Conservation (phyloP, 1,140 invertebrate species). For the Oncopodura yosiiana region DNA sequence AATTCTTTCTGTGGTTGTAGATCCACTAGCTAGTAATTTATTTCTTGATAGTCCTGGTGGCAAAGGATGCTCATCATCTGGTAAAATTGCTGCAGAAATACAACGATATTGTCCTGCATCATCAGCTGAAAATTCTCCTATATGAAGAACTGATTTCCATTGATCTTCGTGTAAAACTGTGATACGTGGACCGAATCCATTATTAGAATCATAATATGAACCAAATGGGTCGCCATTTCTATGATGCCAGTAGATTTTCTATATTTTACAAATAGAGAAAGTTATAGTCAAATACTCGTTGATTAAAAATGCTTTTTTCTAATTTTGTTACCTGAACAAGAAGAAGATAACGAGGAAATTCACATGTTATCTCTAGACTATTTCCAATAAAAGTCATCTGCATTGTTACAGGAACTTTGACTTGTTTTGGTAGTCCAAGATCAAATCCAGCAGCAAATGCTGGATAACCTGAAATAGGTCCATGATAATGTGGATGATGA, state of each 20-base stretch:
- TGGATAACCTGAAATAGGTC: too few relatives aligned
- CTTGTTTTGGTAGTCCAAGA: conserved; percentile 13
- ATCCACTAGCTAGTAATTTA: background rate
- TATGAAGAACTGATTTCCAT: conserved; percentile 27
- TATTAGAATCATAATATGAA: conserved; percentile 26
- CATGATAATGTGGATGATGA: too few relatives aligned
- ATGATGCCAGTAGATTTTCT: conserved; percentile 34
- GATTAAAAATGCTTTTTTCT: background rate
- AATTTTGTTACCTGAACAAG: conserved; percentile 25
- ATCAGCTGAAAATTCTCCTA: conserved; percentile 24
- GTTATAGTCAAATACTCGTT: background rate
- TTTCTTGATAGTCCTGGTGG: background rate
- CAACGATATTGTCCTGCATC: conserved; percentile 30
- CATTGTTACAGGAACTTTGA: conserved; percentile 27
- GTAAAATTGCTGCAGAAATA: conserved; percentile 29
- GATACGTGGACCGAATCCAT: conserved; percentile 27
- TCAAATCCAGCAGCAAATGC: background rate
- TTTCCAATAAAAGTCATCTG: conserved; percentile 9
- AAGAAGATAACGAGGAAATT: conserved; percentile 30
- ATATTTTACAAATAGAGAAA: background rate
- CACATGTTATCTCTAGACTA: conserved; percentile 27
- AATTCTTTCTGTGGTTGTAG: background rate
- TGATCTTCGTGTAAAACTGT: conserved; percentile 17
- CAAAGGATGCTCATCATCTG: conserved; percentile 5
- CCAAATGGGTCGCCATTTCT: conserved; percentile 25